These are phyloP conservation scores for Perodicticus potto DNA, from an alignment of 2,797 vertebrate genomes.

Conservation along the genomic window DNA sequence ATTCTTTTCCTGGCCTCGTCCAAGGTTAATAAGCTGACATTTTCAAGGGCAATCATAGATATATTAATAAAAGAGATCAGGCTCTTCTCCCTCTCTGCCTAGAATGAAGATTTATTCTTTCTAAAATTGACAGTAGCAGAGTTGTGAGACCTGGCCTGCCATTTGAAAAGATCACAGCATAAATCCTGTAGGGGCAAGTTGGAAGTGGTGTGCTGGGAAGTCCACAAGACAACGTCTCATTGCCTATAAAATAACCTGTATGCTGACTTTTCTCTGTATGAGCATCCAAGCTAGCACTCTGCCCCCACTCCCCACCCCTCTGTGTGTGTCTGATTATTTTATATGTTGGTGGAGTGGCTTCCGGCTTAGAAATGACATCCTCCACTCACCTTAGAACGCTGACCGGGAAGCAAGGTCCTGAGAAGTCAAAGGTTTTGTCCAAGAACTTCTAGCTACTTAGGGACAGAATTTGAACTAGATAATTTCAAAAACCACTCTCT, in stretches of 20 bases:
- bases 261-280: neutral
- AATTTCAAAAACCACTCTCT: neutral
- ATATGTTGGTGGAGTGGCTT: neutral
- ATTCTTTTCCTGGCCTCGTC: neutral
- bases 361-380: neutral
- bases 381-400: neutral
- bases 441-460: neutral
- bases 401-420: neutral
- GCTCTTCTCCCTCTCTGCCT: neutral
- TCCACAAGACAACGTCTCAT: neutral
- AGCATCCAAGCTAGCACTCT: neutral
- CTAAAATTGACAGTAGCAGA: slow-evolving; percentile 38
- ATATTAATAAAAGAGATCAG: neutral
- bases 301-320: neutral
- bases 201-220: neutral
- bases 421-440: neutral
- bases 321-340: neutral
- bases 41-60: slow-evolving; percentile 59
- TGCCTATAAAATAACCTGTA: neutral
- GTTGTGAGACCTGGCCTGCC: slow-evolving; percentile 32
- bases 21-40: slow-evolving; percentile 68
- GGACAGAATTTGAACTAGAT: neutral
- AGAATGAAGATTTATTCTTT: slow-evolving; percentile 64
- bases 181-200: neutral
- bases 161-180: slow-evolving; percentile 10